Evolutionary conservation across 2,888 invertebrate species (phyloP), one percentile per base, ranked within the genome.

Genomic region (Papilio elwesi): DNA sequence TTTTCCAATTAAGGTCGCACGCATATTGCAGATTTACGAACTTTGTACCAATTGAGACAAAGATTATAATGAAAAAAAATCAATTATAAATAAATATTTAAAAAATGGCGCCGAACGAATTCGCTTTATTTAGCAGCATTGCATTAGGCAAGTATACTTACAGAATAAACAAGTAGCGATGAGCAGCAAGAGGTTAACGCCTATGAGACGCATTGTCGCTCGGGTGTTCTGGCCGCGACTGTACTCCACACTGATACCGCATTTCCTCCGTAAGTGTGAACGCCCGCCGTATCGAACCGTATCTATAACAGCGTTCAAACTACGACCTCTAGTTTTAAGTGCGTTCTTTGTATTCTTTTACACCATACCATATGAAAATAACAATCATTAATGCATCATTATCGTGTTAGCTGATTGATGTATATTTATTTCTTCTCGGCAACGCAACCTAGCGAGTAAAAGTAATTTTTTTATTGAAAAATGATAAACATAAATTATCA

Each of bases 191-290:
- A 85, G 75, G 71, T 75, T 69, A 38, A 68, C 72, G 73, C 70
- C 68, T 71, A 47, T 52, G 68, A 74, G 71, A 70, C 79, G 81
- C 81, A 81, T 82, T 75, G 74, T 79, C 71, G 76, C 71, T 78
- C 68, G 68, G 69, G 57, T 68, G 76, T 59, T 65, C 69, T 74
- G 71, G 74, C 68, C 68, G 64, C 75, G 75, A 79, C 80, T 80
- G 80, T 74, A 73, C 68, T 70, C 57, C 72, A 70, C 63, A 80
- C 75, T 77, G 73, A 76, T 77, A 86, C 82, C 75, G 68, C 76
- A 80, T 85, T 87, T 88, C 90, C 88, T 87, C 81, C 78, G 76
- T 71, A 80, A 82, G 85, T 83, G 90, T 90, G 89, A 91, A 91
- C 79, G 90, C 79, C 88, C 91, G 81, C 78, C 75, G 69, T 89